Evolutionary conservation across 2,113 vertebrate genomes (phyloP).

Genomic region (Brachionichthys hirsutus): DNA sequence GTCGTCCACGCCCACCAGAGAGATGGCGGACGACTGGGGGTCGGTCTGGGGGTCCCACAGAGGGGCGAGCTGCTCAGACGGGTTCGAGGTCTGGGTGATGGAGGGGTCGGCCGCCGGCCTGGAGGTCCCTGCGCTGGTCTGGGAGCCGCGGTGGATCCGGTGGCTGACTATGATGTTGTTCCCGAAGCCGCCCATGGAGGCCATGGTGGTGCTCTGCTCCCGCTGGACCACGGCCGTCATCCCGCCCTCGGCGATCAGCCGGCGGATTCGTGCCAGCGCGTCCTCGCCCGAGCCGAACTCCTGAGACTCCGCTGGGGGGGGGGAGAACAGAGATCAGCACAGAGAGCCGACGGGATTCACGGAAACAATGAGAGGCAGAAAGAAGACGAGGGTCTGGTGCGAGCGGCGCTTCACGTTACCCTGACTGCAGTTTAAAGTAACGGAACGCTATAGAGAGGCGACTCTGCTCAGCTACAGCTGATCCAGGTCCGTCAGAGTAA

Average conservation of each 20-base stretch:
- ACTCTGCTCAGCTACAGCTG: no score
- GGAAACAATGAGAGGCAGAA: no score
- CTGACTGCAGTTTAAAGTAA: no score
- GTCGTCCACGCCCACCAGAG: slow-evolving; percentile 56
- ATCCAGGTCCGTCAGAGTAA: no score
- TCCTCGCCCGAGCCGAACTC: slow-evolving; percentile 84
- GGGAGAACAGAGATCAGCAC: neutral
- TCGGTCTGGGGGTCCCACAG: slow-evolving; percentile 35
- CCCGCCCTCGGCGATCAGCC: slow-evolving; percentile 94
- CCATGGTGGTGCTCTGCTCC: slow-evolving; percentile 98
- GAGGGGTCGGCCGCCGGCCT: slow-evolving; percentile 30
- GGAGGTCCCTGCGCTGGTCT: slow-evolving; percentile 78
- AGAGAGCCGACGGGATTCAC: neutral
- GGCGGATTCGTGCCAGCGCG: slow-evolving; percentile 91
- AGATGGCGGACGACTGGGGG: slow-evolving; percentile 15
- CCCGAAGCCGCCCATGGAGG: slow-evolving; percentile 97
- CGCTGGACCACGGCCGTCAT: slow-evolving; percentile 98
- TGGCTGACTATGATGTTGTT: slow-evolving; percentile 99
- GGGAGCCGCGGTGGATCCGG: slow-evolving; percentile 95
- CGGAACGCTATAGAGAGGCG: no score
- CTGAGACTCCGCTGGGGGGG: slow-evolving; percentile 77
- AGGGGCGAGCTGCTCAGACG: slow-evolving; percentile 8
- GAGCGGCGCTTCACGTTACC: no score
- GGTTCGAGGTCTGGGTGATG: slow-evolving; percentile 29
- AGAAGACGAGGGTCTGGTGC: no score